phyloP scores from a whole-genome alignment of 2,888 invertebrate genomes.

The Drosophila nigricruria region DNA sequence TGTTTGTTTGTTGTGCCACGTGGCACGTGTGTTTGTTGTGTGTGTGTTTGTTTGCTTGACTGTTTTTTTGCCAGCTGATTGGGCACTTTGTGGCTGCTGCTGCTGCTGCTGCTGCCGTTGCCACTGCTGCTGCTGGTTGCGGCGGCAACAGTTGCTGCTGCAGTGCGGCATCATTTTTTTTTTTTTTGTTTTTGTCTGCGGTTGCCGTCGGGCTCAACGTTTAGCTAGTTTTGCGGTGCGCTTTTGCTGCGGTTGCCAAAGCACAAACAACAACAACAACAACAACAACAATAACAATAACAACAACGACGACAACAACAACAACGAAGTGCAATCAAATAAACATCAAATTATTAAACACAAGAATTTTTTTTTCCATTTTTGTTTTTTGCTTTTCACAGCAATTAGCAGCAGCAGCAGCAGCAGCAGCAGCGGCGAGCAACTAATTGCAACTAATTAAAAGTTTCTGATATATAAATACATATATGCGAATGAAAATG shows the following conservation, averaged over 20 bases:
- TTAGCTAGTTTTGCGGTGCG: slow-evolving; percentile 70
- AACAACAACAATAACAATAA: slow-evolving; percentile 20
- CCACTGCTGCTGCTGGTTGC: slow-evolving; percentile 9
- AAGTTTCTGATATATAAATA: slow-evolving; percentile 11
- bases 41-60: slow-evolving; percentile 35
- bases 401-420: slow-evolving; percentile 12
- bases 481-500: slow-evolving; percentile 7
- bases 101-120: not conserved
- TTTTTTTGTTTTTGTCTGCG: slow-evolving; percentile 14
- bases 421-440: slow-evolving; percentile 8
- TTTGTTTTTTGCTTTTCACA: slow-evolving; percentile 1
- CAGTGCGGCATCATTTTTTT: slow-evolving; percentile 11
- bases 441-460: slow-evolving; percentile 18
- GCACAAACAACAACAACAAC: slow-evolving; percentile 26
- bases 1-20: slow-evolving; percentile 29
- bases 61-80: slow-evolving; percentile 55
- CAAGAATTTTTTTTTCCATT: slow-evolving; percentile 3
- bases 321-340: slow-evolving; percentile 27
- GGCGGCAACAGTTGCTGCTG: slow-evolving; percentile 38
- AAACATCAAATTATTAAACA: slow-evolving; percentile 18
- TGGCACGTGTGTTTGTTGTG: slow-evolving; percentile 30
- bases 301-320: not conserved
- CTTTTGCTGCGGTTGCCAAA: slow-evolving; percentile 62
- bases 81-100: slow-evolving; percentile 43
- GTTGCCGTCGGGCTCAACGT: slow-evolving; percentile 38